These are phyloP conservation scores for Luperina testacea DNA, from an alignment of 2,888 invertebrate species.

Conservation along the genomic window DNA sequence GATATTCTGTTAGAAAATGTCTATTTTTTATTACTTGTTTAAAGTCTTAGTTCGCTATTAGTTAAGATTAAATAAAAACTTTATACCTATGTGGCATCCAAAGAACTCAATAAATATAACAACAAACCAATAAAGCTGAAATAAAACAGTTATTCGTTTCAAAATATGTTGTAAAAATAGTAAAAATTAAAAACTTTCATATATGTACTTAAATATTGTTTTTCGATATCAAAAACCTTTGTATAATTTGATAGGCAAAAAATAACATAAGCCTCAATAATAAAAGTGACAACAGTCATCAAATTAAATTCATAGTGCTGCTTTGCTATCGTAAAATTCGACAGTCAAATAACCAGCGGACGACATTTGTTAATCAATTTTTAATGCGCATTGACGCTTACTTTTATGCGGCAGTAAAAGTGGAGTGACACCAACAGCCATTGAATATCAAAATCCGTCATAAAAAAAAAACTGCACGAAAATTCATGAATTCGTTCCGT, in stretches of 20 bases:
- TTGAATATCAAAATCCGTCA: conserved; percentile 19
- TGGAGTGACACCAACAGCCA: conserved; percentile 16
- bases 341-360: not conserved
- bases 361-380: conserved; percentile 45
- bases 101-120: not conserved
- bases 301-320: conserved; percentile 12
- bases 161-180: not conserved
- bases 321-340: conserved; percentile 22
- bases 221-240: not conserved
- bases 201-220: not conserved
- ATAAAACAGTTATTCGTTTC: not conserved
- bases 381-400: conserved; percentile 9
- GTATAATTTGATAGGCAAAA: not conserved
- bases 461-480: conserved; percentile 27
- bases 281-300: conserved; percentile 9
- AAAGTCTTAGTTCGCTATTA: not conserved
- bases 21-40: conserved; percentile 1
- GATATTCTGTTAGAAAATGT: conserved; percentile 8
- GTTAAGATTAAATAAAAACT: not conserved
- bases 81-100: not conserved
- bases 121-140: not conserved
- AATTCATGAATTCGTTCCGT: conserved; percentile 25
- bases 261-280: not conserved
- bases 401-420: conserved; percentile 29
- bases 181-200: not conserved